phyloP scores from a whole-genome alignment of 2,888 invertebrate species.

The Caenorhabditis japonica region DNA sequence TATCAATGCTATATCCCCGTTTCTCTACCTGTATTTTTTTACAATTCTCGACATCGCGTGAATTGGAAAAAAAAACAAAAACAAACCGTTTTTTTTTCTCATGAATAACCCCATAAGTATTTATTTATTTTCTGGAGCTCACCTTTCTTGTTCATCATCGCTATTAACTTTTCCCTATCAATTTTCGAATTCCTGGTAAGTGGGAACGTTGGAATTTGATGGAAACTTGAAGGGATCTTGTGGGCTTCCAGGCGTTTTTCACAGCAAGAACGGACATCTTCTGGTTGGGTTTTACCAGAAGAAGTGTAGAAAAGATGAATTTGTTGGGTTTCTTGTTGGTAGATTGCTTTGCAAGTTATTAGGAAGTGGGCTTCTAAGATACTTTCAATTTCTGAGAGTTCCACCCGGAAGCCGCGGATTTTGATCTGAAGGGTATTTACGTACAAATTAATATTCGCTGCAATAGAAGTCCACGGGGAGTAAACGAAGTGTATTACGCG shows the following conservation, averaged over 20 bases:
- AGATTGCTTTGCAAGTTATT: constrained; percentile 56
- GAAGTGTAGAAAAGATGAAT: constrained; percentile 58
- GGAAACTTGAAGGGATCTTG: constrained; percentile 66
- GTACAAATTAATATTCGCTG: no score
- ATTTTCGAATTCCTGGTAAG: constrained; percentile 68
- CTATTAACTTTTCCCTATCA: constrained; percentile 35
- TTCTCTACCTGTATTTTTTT: no score
- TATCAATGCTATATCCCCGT: no score
- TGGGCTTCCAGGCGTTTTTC: constrained; percentile 60
- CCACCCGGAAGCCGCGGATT: constrained; percentile 73
- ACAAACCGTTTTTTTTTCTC: no score
- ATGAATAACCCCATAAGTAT: no score
- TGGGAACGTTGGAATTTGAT: constrained; percentile 63
- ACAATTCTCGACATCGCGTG: no score
- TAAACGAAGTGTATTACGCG: no score
- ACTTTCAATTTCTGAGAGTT: constrained; percentile 72
- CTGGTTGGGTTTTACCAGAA: neutral
- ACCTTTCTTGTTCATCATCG: constrained; percentile 9
- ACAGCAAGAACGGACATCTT: constrained; percentile 47
- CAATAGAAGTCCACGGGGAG: no score
- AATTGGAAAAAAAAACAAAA: no score
- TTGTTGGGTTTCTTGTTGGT: constrained; percentile 52
- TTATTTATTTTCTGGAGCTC: neutral
- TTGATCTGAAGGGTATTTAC: no score
- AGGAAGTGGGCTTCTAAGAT: constrained; percentile 29